phyloP scores from a whole-genome alignment of 2,888 invertebrate species.

The Acleris sparsana region DNA sequence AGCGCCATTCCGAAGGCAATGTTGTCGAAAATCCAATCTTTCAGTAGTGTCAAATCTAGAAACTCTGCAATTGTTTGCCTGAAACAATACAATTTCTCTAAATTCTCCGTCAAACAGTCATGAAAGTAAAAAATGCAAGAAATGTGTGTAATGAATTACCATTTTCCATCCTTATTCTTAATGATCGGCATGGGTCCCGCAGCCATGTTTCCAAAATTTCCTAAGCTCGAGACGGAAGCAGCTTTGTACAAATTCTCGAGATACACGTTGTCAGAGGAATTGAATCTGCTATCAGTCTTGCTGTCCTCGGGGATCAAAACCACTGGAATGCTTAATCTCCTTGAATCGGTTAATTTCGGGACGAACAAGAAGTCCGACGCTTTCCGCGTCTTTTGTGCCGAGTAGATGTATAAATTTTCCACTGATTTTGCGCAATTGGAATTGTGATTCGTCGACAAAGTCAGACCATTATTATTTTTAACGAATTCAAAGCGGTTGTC shows the following conservation, averaged over 20 bases:
- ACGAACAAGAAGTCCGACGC: slow-evolving; percentile 64
- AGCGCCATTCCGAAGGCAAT: slow-evolving; percentile 88
- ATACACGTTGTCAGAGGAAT: slow-evolving; percentile 70
- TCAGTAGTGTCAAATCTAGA: slow-evolving; percentile 85
- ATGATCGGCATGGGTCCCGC: slow-evolving; percentile 77
- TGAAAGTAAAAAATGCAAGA: no score
- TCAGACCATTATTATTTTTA: slow-evolving; percentile 47
- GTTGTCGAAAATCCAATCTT: slow-evolving; percentile 86
- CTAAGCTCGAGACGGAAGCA: slow-evolving; percentile 74
- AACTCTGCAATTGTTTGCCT: slow-evolving; percentile 84
- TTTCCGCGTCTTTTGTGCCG: slow-evolving; percentile 53
- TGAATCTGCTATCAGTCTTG: slow-evolving; percentile 69
- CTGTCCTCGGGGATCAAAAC: slow-evolving; percentile 67
- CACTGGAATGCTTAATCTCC: slow-evolving; percentile 74
- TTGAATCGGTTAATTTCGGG: slow-evolving; percentile 65
- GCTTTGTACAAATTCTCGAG: slow-evolving; percentile 76
- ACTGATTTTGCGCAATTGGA: slow-evolving; percentile 62
- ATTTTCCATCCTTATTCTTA: slow-evolving; percentile 78
- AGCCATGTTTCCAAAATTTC: slow-evolving; percentile 71
- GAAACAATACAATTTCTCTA: slow-evolving; percentile 45
- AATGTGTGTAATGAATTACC: slow-evolving; percentile 52
- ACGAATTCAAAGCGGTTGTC: slow-evolving; percentile 64
- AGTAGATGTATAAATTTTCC: slow-evolving; percentile 64
- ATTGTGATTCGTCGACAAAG: slow-evolving; percentile 32
- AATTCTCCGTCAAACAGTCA: neutral